Evolutionary conservation across 1,140 invertebrate genomes (phyloP).

Genomic region (Cotesia chilonis): DNA sequence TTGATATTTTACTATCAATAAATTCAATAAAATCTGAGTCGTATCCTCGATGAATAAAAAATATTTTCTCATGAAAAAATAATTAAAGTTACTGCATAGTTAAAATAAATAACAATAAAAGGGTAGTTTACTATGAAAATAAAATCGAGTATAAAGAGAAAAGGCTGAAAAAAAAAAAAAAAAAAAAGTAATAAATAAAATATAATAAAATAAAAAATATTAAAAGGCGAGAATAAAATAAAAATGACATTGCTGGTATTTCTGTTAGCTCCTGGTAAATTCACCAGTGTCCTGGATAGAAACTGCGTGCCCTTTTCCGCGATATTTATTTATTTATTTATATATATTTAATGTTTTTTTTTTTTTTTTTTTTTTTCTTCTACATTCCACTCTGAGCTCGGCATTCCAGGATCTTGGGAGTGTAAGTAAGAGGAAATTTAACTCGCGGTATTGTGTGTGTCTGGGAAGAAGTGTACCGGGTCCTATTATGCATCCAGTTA

Average conservation of each 20-base stretch:
- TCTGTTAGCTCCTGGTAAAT: too few relatives aligned
- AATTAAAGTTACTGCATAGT: not conserved
- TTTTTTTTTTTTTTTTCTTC: too few relatives aligned
- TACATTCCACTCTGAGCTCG: too few relatives aligned
- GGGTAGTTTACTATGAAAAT: not conserved
- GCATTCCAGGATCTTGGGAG: too few relatives aligned
- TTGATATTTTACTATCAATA: too few relatives aligned
- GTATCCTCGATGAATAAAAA: not conserved
- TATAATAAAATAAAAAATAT: not conserved
- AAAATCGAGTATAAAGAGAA: slow-evolving; percentile 17
- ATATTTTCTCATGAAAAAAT: not conserved
- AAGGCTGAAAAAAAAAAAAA: slow-evolving; percentile 15
- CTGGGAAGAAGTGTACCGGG: too few relatives aligned
- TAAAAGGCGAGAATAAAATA: not conserved
- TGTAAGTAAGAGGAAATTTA: too few relatives aligned
- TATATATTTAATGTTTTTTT: too few relatives aligned
- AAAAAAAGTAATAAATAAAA: slow-evolving; percentile 8
- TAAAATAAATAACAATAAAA: not conserved
- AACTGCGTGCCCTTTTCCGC: not conserved
- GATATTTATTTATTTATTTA: too few relatives aligned
- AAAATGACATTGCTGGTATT: too few relatives aligned
- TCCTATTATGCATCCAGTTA: slow-evolving; percentile 35
- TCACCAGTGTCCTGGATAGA: not conserved
- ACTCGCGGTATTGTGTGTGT: too few relatives aligned
- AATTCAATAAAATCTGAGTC: too few relatives aligned